Percentiles rank a stretch among this genome's conserved stretches.
Evolutionary conservation across 2,797 vertebrate genomes (phyloP).

Genomic region (Myotis vivesi): DNA sequence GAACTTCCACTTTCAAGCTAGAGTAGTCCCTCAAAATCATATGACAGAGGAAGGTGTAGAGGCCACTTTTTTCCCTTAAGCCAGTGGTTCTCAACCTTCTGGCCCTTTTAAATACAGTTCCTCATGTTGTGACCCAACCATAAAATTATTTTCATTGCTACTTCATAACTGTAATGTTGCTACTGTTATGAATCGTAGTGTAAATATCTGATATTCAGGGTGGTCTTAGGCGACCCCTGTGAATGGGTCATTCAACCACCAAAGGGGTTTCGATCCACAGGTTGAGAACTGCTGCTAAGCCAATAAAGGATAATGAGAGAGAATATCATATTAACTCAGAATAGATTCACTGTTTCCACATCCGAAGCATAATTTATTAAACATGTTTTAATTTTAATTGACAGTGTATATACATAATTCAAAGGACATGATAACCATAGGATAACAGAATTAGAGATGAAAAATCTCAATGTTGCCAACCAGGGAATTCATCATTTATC

Average conservation of each 20-base stretch:
- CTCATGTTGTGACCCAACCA: no score
- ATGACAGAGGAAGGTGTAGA: background rate
- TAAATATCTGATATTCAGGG: no score
- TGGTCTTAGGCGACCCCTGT: no score
- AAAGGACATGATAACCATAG: constrained; percentile 38
- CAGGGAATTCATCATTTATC: constrained; percentile 52
- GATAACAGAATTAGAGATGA: constrained; percentile 49
- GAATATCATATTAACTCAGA: constrained; percentile 36
- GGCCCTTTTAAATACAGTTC: no score
- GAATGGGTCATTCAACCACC: no score
- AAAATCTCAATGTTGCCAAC: constrained; percentile 43
- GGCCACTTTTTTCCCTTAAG: background rate
- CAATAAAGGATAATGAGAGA: constrained; percentile 35
- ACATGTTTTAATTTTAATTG: constrained; percentile 58
- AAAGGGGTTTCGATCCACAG: no score
- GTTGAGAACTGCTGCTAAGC: no score
- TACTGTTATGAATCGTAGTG: no score
- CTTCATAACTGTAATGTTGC: no score
- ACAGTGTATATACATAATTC: constrained; percentile 55
- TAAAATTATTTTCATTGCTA: no score
- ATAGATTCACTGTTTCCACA: constrained; percentile 48
- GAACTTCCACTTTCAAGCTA: background rate
- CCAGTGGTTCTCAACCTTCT: no score
- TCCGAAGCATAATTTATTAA: constrained; percentile 50
- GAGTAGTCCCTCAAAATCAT: background rate